Percentiles rank a stretch among this genome's conserved stretches.
Conservation (phyloP, 2,888 invertebrate genomes). For the Apodemia zela region DNA sequence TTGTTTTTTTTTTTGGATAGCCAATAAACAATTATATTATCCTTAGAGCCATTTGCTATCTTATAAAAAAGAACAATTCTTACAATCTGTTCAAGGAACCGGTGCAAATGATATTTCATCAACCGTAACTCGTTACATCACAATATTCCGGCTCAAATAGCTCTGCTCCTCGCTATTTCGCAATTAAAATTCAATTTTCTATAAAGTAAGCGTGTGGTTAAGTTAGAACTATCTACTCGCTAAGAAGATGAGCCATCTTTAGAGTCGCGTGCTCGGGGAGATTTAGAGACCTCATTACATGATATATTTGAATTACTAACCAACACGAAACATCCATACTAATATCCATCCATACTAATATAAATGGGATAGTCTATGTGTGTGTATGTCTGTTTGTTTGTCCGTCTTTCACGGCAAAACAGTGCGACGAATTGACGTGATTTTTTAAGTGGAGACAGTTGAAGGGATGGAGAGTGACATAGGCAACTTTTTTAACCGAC, state of each 20-base stretch:
- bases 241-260: background rate
- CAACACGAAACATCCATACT: no score
- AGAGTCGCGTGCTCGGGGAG: background rate
- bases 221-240: background rate
- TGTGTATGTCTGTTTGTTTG: no score
- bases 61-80: background rate
- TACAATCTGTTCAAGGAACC: background rate
- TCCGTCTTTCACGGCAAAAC: no score
- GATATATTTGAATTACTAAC: background rate
- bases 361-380: no score
- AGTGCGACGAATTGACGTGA: no score
- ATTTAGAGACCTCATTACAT: background rate
- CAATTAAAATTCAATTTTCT: slow-evolving; percentile 73
- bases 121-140: background rate
- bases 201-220: slow-evolving; percentile 48
- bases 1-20: no score
- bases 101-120: background rate
- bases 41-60: no score
- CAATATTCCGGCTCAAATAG: background rate
- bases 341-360: no score
- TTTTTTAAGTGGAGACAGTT: no score
- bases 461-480: no score
- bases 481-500: no score
- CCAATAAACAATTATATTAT: no score
- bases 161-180: slow-evolving; percentile 23